Evolutionary conservation across 2,797 vertebrate genomes (phyloP), one percentile per base, ranked within the genome.

Genomic region (Rhyacichthys aspro): DNA sequence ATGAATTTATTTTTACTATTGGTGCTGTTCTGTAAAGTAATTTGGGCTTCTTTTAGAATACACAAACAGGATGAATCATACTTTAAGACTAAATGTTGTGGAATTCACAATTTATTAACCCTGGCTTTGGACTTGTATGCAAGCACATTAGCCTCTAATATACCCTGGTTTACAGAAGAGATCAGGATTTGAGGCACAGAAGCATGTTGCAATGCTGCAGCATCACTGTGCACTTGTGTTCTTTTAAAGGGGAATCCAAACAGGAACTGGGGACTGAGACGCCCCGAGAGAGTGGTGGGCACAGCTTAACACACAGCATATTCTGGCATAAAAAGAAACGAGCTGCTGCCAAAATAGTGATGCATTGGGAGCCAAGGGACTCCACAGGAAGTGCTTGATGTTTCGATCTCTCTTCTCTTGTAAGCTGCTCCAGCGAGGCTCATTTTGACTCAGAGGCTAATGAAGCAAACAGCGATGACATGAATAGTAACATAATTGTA

Each of bases 341-440:
- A 46, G 33, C 33, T 70, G 17, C 52, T 83, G 79, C 79, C 74
- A 86, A 84, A 74, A 72, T 11, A 70, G 17, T 53, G 5, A 59
- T 62, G 62, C 47, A 69, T 75, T 81, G 72, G 49, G 64, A 72
- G 62, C 73, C 57, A 55, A 57, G 61, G 43, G 54, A 74, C 55
- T 14, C 78, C 48, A 49, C 64, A 55, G 79, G 63, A 81, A 63
- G 50, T 45, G 55, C 65, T 67, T 61, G 47, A 47, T 72, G 57
- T 78, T 76, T 67, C 63, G 55, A 77, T 70, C 70, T 60, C 42
- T 65, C 12, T 58, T 43, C 48, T 67, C 64, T 65, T 62, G 48
- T 61, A 50, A 71, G 63, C 44, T 1, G 5, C 54, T 50, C 23
- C 23, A 28, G 23, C 23, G 23, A 28, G 23, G 23, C 23, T 28